A percentile compares a stretch with the other conserved stretches of the same genome.
Evolutionary conservation across 1,140 invertebrate species (phyloP).

Genomic region (Ptiloglossa arizonensis): DNA sequence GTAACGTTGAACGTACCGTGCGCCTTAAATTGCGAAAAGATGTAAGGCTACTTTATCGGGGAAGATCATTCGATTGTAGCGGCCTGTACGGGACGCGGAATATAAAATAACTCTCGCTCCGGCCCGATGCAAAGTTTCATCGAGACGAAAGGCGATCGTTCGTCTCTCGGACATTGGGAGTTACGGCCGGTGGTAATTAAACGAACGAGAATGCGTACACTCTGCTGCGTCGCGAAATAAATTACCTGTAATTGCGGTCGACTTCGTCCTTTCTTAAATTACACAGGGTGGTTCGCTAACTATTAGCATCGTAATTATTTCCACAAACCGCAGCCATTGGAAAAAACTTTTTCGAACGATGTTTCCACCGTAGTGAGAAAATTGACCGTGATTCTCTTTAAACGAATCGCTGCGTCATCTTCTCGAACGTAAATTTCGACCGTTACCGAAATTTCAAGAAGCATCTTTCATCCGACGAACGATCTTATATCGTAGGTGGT

Average conservation of each 20-base stretch:
- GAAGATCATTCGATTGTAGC: not conserved
- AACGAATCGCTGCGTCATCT: too few relatives aligned
- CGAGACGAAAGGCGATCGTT: not conserved
- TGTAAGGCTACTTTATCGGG: conserved; percentile 16
- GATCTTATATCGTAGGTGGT: too few relatives aligned
- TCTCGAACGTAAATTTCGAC: too few relatives aligned
- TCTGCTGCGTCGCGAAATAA: not conserved
- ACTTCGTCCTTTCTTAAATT: too few relatives aligned
- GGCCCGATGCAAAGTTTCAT: not conserved
- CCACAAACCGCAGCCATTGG: too few relatives aligned
- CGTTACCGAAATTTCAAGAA: too few relatives aligned
- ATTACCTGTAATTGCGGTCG: not conserved
- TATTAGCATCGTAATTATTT: too few relatives aligned
- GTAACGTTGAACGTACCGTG: not conserved
- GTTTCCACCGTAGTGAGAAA: too few relatives aligned
- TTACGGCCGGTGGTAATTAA: not conserved
- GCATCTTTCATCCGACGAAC: too few relatives aligned
- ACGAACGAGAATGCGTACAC: not conserved
- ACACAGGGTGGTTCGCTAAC: too few relatives aligned
- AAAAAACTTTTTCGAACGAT: too few relatives aligned
- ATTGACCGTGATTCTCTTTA: too few relatives aligned
- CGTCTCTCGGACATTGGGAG: not conserved
- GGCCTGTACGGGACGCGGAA: not conserved
- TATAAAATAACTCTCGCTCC: conserved; percentile 1
- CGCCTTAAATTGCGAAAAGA: conserved; percentile 40